Percentiles rank a stretch among this genome's conserved stretches.
Evolutionary conservation across 2,113 vertebrate species (phyloP).

Genomic region (Leiothrix lutea): DNA sequence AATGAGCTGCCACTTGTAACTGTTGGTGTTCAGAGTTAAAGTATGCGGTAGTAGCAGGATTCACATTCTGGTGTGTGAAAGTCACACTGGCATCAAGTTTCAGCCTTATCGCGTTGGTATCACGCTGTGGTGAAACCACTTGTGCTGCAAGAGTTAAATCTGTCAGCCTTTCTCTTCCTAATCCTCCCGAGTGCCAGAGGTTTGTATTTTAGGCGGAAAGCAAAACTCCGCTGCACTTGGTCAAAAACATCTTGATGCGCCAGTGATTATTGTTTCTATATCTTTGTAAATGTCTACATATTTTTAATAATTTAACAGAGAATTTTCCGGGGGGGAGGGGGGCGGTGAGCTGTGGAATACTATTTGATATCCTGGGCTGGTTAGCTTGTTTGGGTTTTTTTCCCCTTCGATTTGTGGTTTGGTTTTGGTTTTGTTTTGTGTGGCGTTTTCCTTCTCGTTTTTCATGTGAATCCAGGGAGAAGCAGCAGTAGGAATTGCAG

Average conservation of each 20-base stretch:
- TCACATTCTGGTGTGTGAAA: neutral
- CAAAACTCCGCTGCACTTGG: neutral
- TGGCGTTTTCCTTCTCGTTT: neutral
- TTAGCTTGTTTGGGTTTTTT: neutral
- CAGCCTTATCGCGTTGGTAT: neutral
- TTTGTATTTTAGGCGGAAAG: neutral
- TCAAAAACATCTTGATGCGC: neutral
- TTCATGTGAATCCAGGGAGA: neutral
- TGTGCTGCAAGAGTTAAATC: constrained; percentile 30
- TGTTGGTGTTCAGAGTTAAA: neutral
- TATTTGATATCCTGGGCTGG: neutral
- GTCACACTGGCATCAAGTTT: neutral
- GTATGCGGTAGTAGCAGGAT: neutral
- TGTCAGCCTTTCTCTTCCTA: neutral
- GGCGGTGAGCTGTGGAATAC: neutral
- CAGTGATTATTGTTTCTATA: neutral
- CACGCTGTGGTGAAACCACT: neutral
- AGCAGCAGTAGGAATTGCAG: neutral
- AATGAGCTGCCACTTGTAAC: neutral
- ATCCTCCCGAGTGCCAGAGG: no score
- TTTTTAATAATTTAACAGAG: neutral
- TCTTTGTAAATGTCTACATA: neutral
- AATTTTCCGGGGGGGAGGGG: neutral
- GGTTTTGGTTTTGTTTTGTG: neutral
- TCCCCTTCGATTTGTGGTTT: fast-evolving